These are phyloP conservation scores for Calidris pugnax DNA, from an alignment of 2,113 vertebrate genomes.

Conservation along the genomic window DNA sequence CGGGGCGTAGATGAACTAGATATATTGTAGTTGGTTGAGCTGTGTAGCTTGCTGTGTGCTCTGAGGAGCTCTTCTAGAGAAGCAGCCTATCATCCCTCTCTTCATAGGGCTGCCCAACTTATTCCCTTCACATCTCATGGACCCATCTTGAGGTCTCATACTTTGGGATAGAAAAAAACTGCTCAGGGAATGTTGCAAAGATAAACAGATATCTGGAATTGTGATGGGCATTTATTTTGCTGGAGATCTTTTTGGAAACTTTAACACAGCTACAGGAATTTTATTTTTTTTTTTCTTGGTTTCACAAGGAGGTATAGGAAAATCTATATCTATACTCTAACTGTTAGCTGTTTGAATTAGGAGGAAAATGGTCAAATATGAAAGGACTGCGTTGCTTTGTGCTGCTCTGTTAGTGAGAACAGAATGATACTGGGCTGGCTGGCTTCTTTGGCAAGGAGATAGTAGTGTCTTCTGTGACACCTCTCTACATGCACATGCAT, in stretches of 20 bases:
- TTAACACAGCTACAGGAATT: background rate
- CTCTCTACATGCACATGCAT: background rate
- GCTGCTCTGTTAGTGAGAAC: background rate
- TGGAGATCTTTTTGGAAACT: background rate
- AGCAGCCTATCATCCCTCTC: background rate
- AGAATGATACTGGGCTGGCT: background rate
- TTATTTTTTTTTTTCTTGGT: too few relatives aligned
- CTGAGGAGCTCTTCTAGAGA: background rate
- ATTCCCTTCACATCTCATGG: background rate
- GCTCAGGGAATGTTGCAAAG: background rate
- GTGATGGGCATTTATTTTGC: background rate
- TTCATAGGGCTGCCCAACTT: background rate
- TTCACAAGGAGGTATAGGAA: background rate
- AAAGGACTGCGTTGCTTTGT: background rate
- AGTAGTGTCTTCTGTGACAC: background rate
- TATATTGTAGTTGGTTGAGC: fast-evolving
- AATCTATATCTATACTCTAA: background rate
- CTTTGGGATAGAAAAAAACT: background rate
- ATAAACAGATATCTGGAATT: background rate
- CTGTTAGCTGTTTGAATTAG: background rate
- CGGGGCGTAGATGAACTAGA: background rate
- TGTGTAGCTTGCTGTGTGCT: background rate
- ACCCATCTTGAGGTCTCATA: background rate
- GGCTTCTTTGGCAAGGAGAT: background rate
- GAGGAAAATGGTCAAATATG: background rate